phyloP scores from a whole-genome alignment of 2,113 vertebrate species.

The Mugil cephalus region DNA sequence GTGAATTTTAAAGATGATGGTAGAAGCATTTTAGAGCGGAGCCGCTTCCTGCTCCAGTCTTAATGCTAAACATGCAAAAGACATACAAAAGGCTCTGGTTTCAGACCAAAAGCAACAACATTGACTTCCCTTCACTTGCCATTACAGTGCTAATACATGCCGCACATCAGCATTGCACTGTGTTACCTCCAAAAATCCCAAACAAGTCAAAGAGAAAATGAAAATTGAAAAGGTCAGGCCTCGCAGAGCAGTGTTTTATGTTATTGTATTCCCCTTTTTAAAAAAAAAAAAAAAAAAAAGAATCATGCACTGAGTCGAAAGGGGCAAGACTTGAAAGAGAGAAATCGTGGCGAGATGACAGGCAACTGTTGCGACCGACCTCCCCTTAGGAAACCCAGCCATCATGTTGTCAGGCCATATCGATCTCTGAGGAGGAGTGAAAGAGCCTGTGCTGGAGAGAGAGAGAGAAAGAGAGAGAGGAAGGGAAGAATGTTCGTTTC shows the following conservation, averaged over 20 bases:
- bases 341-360: conserved; percentile 65
- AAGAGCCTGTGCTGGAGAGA: conserved; percentile 41
- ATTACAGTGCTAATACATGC: conserved; percentile 8
- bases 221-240: conserved; percentile 39
- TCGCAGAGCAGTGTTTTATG: conserved; percentile 15
- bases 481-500: conserved; percentile 47
- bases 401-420: conserved; percentile 77
- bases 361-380: conserved; percentile 63
- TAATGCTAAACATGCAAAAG: background rate
- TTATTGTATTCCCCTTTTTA: conserved; percentile 4
- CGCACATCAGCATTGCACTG: background rate
- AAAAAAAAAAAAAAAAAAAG: background rate
- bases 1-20: background rate
- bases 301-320: conserved; percentile 29
- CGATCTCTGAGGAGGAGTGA: conserved; percentile 65
- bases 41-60: background rate
- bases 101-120: background rate
- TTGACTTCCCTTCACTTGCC: background rate
- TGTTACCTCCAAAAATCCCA: conserved; percentile 8
- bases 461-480: conserved; percentile 22
- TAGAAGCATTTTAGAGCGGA: background rate
- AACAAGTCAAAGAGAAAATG: conserved; percentile 1
- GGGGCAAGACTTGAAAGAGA: conserved; percentile 44
- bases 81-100: background rate
- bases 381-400: conserved; percentile 72